A percentile compares a stretch with the other conserved stretches of the same genome.
Evolutionary conservation across 2,888 invertebrate species (phyloP).

Genomic region (Steinernema carpocapsae): DNA sequence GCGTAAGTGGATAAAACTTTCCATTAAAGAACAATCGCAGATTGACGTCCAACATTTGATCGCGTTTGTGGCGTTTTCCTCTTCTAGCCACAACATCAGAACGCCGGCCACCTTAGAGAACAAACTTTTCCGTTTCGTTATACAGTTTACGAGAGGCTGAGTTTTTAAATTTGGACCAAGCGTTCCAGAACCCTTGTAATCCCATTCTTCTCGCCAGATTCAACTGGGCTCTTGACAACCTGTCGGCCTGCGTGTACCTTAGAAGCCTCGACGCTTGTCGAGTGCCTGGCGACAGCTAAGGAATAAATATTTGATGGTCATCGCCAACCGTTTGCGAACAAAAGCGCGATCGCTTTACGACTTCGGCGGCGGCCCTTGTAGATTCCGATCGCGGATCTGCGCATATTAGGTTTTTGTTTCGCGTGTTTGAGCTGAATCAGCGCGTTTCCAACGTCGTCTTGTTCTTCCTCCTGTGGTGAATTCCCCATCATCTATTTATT

Average conservation of each 20-base stretch:
- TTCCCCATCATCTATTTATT: slow-evolving; percentile 1
- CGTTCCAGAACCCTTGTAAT: too few species aligned
- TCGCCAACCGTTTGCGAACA: slow-evolving; percentile 26
- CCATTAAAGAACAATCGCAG: too few species aligned
- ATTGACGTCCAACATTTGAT: too few species aligned
- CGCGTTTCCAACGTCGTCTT: slow-evolving; percentile 3
- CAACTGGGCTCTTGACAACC: too few species aligned
- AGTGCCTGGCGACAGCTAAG: slow-evolving; percentile 30
- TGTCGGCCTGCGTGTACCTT: background rate
- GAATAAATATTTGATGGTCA: slow-evolving; percentile 34
- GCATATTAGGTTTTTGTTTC: background rate
- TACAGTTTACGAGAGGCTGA: too few species aligned
- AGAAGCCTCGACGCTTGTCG: background rate
- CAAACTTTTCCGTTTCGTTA: too few species aligned
- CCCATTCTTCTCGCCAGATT: too few species aligned
- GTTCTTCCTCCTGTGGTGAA: background rate
- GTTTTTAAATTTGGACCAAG: too few species aligned
- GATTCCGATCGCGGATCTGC: slow-evolving; percentile 9
- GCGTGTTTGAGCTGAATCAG: slow-evolving; percentile 20
- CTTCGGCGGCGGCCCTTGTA: slow-evolving; percentile 23
- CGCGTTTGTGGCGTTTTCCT: too few species aligned
- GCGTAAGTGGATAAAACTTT: too few species aligned
- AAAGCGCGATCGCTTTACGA: slow-evolving; percentile 32
- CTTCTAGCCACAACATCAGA: too few species aligned
- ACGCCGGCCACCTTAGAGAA: too few species aligned